phyloP scores from a whole-genome alignment of 2,113 vertebrate genomes.

The Trematocara macrostoma region DNA sequence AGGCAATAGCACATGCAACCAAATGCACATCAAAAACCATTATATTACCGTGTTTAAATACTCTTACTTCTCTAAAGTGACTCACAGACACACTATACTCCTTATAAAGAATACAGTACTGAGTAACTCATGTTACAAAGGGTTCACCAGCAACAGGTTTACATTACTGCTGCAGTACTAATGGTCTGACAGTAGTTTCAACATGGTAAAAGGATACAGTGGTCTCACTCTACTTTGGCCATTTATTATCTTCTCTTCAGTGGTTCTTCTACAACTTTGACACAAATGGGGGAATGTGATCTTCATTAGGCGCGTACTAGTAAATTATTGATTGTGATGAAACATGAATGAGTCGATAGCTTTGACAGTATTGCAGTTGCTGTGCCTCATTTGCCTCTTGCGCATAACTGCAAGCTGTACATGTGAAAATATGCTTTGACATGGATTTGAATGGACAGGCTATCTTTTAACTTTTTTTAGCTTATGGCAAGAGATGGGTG shows the following conservation, averaged over 20 bases:
- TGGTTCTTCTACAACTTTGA: slow-evolving; percentile 83
- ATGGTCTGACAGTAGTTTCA: slow-evolving; percentile 42
- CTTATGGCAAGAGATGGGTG: not conserved
- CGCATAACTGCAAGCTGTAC: slow-evolving; percentile 16
- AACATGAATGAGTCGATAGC: slow-evolving; percentile 69
- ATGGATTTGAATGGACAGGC: not conserved
- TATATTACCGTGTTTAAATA: not conserved
- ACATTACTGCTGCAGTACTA: slow-evolving; percentile 41
- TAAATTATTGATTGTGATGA: slow-evolving; percentile 73
- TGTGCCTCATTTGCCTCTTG: slow-evolving; percentile 52
- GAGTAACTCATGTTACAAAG: slow-evolving; percentile 24
- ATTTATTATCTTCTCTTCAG: slow-evolving; percentile 79
- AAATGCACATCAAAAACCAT: not conserved
- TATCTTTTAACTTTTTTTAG: slow-evolving; percentile 16
- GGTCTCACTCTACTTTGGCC: slow-evolving; percentile 78
- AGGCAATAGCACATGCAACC: not conserved
- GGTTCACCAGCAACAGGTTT: slow-evolving; percentile 16
- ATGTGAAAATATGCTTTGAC: slow-evolving; percentile 28
- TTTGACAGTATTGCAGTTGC: slow-evolving; percentile 60
- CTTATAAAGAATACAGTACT: not conserved
- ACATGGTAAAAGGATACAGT: slow-evolving; percentile 64
- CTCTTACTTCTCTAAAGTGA: not conserved
- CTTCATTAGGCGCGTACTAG: slow-evolving; percentile 76
- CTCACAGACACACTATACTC: not conserved
- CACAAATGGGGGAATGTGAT: slow-evolving; percentile 82